phyloP scores from a whole-genome alignment of 2,797 vertebrate species.

The Coranthus polyacanthus region DNA sequence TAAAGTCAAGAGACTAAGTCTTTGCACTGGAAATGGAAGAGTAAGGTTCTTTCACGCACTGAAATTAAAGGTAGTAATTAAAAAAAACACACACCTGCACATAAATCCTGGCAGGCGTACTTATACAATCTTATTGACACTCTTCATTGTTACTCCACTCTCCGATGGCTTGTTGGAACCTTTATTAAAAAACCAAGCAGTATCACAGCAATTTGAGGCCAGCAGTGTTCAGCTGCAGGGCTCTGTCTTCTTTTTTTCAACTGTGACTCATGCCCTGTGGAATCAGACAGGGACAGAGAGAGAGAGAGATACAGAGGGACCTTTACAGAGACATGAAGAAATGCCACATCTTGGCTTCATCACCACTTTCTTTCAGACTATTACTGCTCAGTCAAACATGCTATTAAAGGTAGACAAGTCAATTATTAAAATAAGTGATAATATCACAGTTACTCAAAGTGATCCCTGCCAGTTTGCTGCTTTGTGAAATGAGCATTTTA shows the following conservation, averaged over 20 bases:
- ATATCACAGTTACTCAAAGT: neutral
- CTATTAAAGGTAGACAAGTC: slow-evolving; percentile 12
- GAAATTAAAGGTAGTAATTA: slow-evolving; percentile 50
- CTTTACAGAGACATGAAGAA: slow-evolving; percentile 56
- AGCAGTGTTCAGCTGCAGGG: slow-evolving; percentile 40
- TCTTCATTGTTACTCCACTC: slow-evolving; percentile 58
- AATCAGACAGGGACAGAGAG: slow-evolving; percentile 40
- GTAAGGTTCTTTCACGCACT: slow-evolving; percentile 38
- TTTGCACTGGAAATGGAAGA: slow-evolving; percentile 55
- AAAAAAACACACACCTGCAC: slow-evolving; percentile 9
- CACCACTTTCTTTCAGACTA: slow-evolving; percentile 34
- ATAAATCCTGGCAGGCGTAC: slow-evolving; percentile 8
- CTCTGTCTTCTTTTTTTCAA: slow-evolving; percentile 33
- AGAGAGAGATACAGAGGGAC: slow-evolving; percentile 31
- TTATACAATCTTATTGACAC: slow-evolving; percentile 31
- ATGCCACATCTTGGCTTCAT: slow-evolving; percentile 32
- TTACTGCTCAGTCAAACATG: slow-evolving; percentile 25
- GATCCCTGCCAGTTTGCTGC: slow-evolving; percentile 1
- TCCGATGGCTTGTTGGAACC: slow-evolving; percentile 73
- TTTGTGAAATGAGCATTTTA: slow-evolving; percentile 18
- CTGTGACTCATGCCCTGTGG: slow-evolving; percentile 60
- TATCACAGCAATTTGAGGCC: slow-evolving; percentile 75
- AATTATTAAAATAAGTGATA: slow-evolving; percentile 3
- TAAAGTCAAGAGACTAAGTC: slow-evolving; percentile 72
- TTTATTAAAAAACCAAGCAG: slow-evolving; percentile 80